Conservation (phyloP, 1,140 invertebrate genomes). For the Littorina saxatilis region DNA sequence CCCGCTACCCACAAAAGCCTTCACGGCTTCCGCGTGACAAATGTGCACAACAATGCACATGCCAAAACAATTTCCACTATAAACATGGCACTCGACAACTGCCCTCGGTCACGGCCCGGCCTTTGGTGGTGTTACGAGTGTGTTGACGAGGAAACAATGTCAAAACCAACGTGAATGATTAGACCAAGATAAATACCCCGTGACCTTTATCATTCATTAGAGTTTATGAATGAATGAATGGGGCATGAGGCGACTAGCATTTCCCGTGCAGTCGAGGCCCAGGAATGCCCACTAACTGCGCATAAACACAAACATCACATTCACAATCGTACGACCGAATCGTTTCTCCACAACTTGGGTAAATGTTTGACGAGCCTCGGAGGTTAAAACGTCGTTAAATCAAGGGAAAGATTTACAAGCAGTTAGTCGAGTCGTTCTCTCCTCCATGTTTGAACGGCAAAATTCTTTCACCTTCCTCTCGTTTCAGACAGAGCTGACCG, state of each 20-base stretch:
- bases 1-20: neutral
- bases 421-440: constrained; percentile 18
- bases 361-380: neutral
- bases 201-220: constrained; percentile 42
- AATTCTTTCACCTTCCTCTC: constrained; percentile 43
- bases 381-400: neutral
- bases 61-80: too few species aligned
- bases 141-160: constrained; percentile 2
- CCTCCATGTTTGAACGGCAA: constrained; percentile 49
- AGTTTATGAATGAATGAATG: constrained; percentile 41
- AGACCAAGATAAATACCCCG: constrained; percentile 27
- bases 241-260: neutral
- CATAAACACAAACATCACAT: neutral
- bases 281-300: neutral
- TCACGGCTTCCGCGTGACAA: neutral
- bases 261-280: constrained; percentile 1
- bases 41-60: neutral
- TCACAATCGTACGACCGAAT: neutral
- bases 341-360: neutral
- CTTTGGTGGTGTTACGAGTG: neutral
- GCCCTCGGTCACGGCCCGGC: too few species aligned
- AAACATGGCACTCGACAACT: too few species aligned
- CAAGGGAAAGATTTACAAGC: constrained; percentile 11
- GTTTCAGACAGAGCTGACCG: constrained; percentile 9
- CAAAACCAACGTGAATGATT: constrained; percentile 20